Evolutionary conservation across 2,888 invertebrate genomes (phyloP).

Genomic region (Hirudinaria manillensis): DNA sequence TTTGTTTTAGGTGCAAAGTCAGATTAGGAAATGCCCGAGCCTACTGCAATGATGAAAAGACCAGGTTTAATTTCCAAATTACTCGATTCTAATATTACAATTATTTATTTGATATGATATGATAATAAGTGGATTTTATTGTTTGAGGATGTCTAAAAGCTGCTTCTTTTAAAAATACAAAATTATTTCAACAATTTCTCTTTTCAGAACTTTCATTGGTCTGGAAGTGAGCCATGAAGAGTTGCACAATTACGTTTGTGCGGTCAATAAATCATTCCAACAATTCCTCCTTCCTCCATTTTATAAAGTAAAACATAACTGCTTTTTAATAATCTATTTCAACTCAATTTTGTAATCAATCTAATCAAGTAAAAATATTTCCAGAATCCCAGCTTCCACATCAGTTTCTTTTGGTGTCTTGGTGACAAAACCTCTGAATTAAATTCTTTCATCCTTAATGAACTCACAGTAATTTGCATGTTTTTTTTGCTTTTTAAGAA

Average conservation of each 20-base stretch:
- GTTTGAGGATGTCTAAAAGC: not conserved
- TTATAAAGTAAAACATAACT: constrained; percentile 60
- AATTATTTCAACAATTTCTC: constrained; percentile 39
- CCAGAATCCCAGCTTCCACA: constrained; percentile 75
- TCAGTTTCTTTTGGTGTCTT: constrained; percentile 70
- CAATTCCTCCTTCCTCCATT: constrained; percentile 72
- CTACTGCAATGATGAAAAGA: constrained; percentile 76
- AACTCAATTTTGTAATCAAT: not conserved
- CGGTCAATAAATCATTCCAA: constrained; percentile 51
- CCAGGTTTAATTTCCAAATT: constrained; percentile 52
- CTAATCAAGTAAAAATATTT: no score
- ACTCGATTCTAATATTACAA: not conserved
- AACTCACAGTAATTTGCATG: no score
- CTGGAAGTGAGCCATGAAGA: constrained; percentile 12
- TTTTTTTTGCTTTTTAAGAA: not conserved
- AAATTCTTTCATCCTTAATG: not conserved
- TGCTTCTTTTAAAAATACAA: not conserved
- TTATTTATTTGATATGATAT: not conserved
- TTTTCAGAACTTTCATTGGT: constrained; percentile 34
- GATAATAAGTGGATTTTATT: not conserved
- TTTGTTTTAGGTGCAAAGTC: constrained; percentile 19
- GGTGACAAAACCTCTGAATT: constrained; percentile 40
- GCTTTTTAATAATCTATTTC: not conserved
- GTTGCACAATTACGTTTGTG: constrained; percentile 22
- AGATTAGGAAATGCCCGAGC: constrained; percentile 58